Evolutionary conservation across 2,113 vertebrate genomes (phyloP).

Genomic region (Apus apus): DNA sequence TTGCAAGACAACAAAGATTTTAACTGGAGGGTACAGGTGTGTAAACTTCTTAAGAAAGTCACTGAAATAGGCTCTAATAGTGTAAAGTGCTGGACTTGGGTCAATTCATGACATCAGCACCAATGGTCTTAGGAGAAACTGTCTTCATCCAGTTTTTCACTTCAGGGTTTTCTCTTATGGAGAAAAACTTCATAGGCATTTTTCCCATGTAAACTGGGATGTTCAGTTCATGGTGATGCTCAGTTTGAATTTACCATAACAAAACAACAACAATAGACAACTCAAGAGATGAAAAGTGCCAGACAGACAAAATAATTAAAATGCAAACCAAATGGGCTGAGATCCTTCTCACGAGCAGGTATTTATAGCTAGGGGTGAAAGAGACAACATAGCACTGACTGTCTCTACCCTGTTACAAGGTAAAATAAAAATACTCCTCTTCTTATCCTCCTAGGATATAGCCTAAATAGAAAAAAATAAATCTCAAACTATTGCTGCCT

Average conservation of each 20-base stretch:
- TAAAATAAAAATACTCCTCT: conserved; percentile 9
- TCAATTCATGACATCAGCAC: background rate
- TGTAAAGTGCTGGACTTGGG: background rate
- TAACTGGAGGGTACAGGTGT: background rate
- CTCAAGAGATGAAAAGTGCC: conserved; percentile 15
- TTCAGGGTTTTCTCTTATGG: background rate
- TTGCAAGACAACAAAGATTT: background rate
- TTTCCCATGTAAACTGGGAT: background rate
- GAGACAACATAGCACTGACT: background rate
- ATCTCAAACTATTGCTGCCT: background rate
- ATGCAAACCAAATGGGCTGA: conserved; percentile 38
- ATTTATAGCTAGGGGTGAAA: conserved; percentile 56
- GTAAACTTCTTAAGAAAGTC: background rate
- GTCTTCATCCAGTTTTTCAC: background rate
- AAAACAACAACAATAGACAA: background rate
- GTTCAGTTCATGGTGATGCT: background rate
- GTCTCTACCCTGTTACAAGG: background rate
- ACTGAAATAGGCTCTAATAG: background rate
- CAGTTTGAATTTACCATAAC: background rate
- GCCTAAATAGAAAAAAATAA: background rate
- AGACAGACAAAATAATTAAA: conserved; percentile 62
- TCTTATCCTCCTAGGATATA: background rate
- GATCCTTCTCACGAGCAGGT: background rate
- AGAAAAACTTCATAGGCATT: background rate
- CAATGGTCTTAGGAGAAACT: background rate